phyloP scores from a whole-genome alignment of 2,888 invertebrate genomes.

The Apamea crenata region DNA sequence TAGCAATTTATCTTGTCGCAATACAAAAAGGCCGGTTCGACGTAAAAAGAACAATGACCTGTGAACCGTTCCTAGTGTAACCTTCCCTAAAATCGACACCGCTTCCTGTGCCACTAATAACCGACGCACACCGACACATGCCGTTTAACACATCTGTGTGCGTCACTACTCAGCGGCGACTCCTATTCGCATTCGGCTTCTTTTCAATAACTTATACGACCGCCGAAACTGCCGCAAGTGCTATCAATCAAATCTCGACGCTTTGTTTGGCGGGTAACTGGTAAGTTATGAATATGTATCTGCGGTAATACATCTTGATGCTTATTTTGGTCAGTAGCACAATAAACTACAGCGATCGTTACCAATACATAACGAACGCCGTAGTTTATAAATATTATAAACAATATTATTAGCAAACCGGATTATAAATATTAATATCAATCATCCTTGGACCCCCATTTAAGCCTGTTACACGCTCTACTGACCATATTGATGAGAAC shows the following conservation, averaged over 20 bases:
- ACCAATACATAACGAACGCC: conserved; percentile 46
- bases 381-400: no score
- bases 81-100: conserved; percentile 89
- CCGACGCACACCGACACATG: conserved; percentile 76
- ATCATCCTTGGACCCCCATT: conserved; percentile 55
- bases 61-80: conserved; percentile 84
- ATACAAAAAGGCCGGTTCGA: conserved; percentile 80
- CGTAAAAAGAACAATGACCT: conserved; percentile 88
- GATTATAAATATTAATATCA: conserved; percentile 68
- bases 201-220: conserved; percentile 66
- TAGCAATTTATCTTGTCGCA: conserved; percentile 82
- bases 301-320: conserved; percentile 69
- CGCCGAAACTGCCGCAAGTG: conserved; percentile 68
- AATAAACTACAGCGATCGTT: conserved; percentile 29
- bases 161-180: conserved; percentile 54
- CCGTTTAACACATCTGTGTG: conserved; percentile 54
- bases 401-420: no score
- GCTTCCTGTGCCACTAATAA: conserved; percentile 86
- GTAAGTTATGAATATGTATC: conserved; percentile 79
- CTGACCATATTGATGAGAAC: conserved; percentile 57
- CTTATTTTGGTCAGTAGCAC: conserved; percentile 70
- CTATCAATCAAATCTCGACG: conserved; percentile 72
- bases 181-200: conserved; percentile 62
- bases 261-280: conserved; percentile 69
- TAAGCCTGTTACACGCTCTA: conserved; percentile 52